Percentiles rank a stretch among this genome's conserved stretches.
These are phyloP conservation scores for Sterna hirundo DNA, from an alignment of 2,113 vertebrate species.

Conservation along the genomic window DNA sequence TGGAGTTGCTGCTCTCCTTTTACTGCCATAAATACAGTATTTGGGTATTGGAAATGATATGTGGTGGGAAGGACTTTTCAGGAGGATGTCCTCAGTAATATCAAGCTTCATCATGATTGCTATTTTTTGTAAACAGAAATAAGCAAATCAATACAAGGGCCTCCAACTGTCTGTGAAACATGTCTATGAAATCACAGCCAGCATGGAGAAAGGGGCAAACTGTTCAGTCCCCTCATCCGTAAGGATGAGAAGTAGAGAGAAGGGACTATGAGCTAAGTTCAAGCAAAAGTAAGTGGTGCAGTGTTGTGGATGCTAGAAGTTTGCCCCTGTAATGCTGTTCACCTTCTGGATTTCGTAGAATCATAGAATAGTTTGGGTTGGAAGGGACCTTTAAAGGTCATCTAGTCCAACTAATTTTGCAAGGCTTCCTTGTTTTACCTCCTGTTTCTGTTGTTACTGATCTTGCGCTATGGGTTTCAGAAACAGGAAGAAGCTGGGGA, in stretches of 20 bases:
- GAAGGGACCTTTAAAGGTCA: neutral
- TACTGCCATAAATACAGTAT: neutral
- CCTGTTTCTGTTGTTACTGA: neutral
- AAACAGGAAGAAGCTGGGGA: neutral
- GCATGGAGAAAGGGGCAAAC: neutral
- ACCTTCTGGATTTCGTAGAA: neutral
- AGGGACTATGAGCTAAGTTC: neutral
- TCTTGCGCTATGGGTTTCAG: neutral
- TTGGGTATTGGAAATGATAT: neutral
- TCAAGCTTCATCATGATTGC: neutral
- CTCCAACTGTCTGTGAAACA: neutral
- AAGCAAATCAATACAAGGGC: neutral
- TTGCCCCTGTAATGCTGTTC: neutral
- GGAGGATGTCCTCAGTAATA: neutral
- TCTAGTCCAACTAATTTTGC: neutral
- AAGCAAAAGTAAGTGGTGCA: neutral
- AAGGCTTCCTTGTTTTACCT: neutral
- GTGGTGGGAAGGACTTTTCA: neutral
- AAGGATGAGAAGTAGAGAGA: neutral
- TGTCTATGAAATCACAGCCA: neutral
- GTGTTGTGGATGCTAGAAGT: neutral
- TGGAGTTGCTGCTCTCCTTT: neutral
- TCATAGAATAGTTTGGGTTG: neutral
- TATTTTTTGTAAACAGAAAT: neutral
- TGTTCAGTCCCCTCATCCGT: neutral